Evolutionary conservation across 2,113 vertebrate genomes (phyloP).

Genomic region (Prietella phreatophila): DNA sequence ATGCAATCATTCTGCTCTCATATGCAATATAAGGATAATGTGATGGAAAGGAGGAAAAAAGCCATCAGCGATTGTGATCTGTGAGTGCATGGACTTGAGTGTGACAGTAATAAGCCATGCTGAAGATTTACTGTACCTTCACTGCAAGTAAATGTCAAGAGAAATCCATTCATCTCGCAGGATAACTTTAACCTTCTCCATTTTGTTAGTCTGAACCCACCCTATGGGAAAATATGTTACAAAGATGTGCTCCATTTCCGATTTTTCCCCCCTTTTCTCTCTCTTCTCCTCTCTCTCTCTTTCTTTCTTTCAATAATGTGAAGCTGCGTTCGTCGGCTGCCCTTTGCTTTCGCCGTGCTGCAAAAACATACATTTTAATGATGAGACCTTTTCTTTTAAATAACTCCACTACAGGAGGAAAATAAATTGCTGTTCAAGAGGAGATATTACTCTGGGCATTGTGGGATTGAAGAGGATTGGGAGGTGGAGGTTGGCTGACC

Average conservation of each 20-base stretch:
- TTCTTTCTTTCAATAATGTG: slow-evolving; percentile 52
- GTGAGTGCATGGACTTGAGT: slow-evolving; percentile 17
- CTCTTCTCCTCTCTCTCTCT: slow-evolving; percentile 19
- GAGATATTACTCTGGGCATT: slow-evolving; percentile 88
- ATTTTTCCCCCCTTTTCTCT: background rate
- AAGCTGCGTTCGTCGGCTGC: slow-evolving; percentile 56
- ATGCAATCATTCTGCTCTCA: slow-evolving; percentile 25
- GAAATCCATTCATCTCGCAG: slow-evolving; percentile 69
- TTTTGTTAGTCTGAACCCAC: slow-evolving; percentile 72
- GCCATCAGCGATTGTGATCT: background rate
- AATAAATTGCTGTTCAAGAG: slow-evolving; percentile 90
- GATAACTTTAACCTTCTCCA: slow-evolving; percentile 72
- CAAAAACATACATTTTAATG: slow-evolving; percentile 97
- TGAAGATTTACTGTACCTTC: slow-evolving; percentile 61
- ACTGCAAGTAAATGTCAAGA: slow-evolving; percentile 71
- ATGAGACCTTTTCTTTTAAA: slow-evolving; percentile 87
- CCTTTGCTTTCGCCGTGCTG: slow-evolving; percentile 68
- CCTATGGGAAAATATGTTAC: slow-evolving; percentile 67
- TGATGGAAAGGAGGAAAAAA: background rate
- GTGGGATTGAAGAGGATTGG: slow-evolving; percentile 88
- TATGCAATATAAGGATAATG: slow-evolving; percentile 24
- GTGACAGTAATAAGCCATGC: slow-evolving; percentile 61
- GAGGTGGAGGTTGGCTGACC: slow-evolving; percentile 65
- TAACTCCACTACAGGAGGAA: slow-evolving; percentile 61
- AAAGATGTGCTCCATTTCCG: slow-evolving; percentile 57